These are phyloP conservation scores for Slavum lentiscoides DNA, from an alignment of 2,888 invertebrate genomes.

Conservation along the genomic window DNA sequence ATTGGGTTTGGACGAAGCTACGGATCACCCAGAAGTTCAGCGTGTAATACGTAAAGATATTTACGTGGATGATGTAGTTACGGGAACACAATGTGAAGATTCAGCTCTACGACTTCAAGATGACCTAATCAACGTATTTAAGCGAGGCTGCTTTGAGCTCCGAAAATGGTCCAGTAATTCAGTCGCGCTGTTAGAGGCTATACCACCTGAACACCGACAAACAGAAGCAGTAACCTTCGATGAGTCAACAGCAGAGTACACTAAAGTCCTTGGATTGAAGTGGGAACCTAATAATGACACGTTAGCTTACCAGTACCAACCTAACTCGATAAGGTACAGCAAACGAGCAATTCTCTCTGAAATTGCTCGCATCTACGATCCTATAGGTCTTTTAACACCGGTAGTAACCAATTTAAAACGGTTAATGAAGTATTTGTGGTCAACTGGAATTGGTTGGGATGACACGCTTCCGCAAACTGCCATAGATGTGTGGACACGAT, in stretches of 20 bases:
- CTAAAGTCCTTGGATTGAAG: neutral
- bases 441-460: neutral
- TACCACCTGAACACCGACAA: too few relatives aligned
- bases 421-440: neutral
- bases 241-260: neutral
- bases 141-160: too few relatives aligned
- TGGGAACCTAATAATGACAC: neutral
- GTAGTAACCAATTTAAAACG: neutral
- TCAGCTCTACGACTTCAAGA: too few relatives aligned
- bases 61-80: too few relatives aligned
- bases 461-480: neutral
- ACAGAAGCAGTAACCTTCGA: slow-evolving; percentile 24
- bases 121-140: too few relatives aligned
- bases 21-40: too few relatives aligned
- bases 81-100: too few relatives aligned
- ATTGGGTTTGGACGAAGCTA: too few relatives aligned
- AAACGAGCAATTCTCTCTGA: neutral
- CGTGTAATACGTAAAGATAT: too few relatives aligned
- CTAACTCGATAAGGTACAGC: neutral
- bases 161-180: too few relatives aligned
- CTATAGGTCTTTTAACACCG: neutral
- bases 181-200: too few relatives aligned
- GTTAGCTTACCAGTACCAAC: neutral
- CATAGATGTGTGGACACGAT: neutral
- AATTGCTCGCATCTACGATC: neutral